Evolutionary conservation across 2,113 vertebrate species (phyloP), one percentile per base, ranked within the genome.

Genomic region (Potamarius usumacintae): DNA sequence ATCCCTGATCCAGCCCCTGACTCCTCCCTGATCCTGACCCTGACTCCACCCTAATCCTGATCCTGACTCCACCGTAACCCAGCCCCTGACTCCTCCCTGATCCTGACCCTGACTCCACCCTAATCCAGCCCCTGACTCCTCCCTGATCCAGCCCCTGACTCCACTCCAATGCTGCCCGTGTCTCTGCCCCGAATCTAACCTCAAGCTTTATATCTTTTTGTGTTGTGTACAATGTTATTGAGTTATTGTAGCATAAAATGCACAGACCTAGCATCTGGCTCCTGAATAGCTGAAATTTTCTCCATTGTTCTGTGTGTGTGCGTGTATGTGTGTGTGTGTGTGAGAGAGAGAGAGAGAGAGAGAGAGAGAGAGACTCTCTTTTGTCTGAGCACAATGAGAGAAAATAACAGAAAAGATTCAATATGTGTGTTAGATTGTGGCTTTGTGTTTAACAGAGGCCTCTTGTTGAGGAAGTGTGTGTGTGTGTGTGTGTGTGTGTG

Each of bases 401-500:
- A n/a, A 77, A 77, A 12, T n/a, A 77, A 25, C 10, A n/a, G 22
- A 7, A 77, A 50, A 52, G n/a, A 50, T 50, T 5, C 22, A 22
- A n/a, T 53, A 77, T 77, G 22, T n/a, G 22, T 53, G 22, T 15
- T 77, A 77, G 74, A 53, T 25, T 2, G 10, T n/a, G 74, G 74
- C 74, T 53, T 77, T 53, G 72, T 76, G 72, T 76, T 50, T 76
- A 76, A 77, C 20, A 12, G 2, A 5, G 48, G 74, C 9, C 74
- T 52, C 52, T 52, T 76, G 30, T 30, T 30, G 30, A 30, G 30
- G 30, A 30, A 30, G 30, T 30, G 30, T 30, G 30, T 30, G 30
- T 78, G 77, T 52, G 76, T 78, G 76, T 78, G 76, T 79, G 52
- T 79, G 77, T 57, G 52, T 79, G n/a, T n/a, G n/a, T n/a, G n/a